A percentile compares a stretch with the other conserved stretches of the same genome.
Evolutionary conservation across 2,113 vertebrate genomes (phyloP).

Genomic region (Ochotona curzoniae): DNA sequence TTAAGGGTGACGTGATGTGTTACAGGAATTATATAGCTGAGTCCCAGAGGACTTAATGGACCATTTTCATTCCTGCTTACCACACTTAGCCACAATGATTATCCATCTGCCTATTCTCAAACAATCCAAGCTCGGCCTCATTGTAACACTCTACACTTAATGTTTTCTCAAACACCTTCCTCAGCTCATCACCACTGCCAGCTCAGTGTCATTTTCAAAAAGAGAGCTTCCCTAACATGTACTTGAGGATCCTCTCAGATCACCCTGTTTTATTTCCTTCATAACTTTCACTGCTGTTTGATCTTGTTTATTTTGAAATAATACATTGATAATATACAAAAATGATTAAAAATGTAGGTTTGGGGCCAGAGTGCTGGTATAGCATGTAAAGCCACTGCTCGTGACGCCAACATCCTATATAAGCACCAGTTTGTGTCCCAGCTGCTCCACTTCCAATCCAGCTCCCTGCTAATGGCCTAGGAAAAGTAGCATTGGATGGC

Average conservation of each 20-base stretch:
- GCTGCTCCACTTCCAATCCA: too few species aligned
- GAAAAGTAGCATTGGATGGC: too few species aligned
- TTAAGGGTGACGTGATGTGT: not conserved
- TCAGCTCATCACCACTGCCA: not conserved
- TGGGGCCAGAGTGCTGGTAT: too few species aligned
- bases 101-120: not conserved
- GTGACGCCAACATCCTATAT: too few species aligned
- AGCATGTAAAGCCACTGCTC: too few species aligned
- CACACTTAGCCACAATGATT: not conserved
- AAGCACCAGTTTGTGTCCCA: too few species aligned
- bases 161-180: not conserved
- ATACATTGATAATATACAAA: not conserved
- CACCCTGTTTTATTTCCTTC: not conserved
- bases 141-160: not conserved
- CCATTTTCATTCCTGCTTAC: not conserved
- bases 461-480: too few species aligned
- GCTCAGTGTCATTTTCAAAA: not conserved
- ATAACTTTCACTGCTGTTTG: not conserved
- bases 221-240: not conserved
- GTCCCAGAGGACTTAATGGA: not conserved
- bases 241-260: not conserved
- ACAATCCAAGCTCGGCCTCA: not conserved
- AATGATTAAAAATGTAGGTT: not conserved
- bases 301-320: constrained; percentile 31
- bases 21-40: not conserved